Conservation (phyloP, 2,888 invertebrate species). For the Polia nebulosa region DNA sequence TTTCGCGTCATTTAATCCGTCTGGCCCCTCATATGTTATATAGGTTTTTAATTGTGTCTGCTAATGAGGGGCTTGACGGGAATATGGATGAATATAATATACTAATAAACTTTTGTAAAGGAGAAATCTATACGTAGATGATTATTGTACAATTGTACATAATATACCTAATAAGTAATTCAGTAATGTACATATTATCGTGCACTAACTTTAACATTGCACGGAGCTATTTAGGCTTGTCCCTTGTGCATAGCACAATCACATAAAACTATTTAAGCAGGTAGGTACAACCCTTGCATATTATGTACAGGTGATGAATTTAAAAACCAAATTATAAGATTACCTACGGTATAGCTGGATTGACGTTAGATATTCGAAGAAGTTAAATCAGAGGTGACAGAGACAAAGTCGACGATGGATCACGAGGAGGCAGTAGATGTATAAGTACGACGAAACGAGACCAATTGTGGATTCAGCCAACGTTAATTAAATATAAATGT, state of each 20-base stretch:
- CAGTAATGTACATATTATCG: slow-evolving; percentile 48
- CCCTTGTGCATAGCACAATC: slow-evolving; percentile 61
- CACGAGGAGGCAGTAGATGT: slow-evolving; percentile 20
- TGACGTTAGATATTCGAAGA: slow-evolving; percentile 16
- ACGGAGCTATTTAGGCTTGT: slow-evolving; percentile 32
- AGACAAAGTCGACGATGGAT: too few species aligned
- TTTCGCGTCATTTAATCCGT: slow-evolving; percentile 1
- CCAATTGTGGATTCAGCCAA: slow-evolving; percentile 58
- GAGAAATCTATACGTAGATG: slow-evolving; percentile 2
- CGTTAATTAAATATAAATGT: slow-evolving; percentile 26
- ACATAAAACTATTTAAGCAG: slow-evolving; percentile 20
- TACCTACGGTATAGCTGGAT: slow-evolving; percentile 5
- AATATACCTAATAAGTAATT: slow-evolving; percentile 19
- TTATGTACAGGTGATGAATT: slow-evolving; percentile 49
- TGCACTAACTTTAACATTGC: slow-evolving; percentile 44
- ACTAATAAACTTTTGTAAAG: slow-evolving; percentile 29
- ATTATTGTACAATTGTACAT: slow-evolving; percentile 44
- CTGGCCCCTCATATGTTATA: too few species aligned
- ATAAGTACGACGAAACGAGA: slow-evolving; percentile 45
- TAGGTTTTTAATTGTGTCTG: too few species aligned
- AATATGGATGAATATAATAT: too few species aligned
- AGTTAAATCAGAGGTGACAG: too few species aligned
- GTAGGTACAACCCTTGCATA: slow-evolving; percentile 21
- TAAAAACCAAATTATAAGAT: slow-evolving; percentile 23
- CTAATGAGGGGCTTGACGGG: too few species aligned